These are phyloP conservation scores for Drosophila fuyamai DNA, from an alignment of 1,140 invertebrate species.

Conservation along the genomic window DNA sequence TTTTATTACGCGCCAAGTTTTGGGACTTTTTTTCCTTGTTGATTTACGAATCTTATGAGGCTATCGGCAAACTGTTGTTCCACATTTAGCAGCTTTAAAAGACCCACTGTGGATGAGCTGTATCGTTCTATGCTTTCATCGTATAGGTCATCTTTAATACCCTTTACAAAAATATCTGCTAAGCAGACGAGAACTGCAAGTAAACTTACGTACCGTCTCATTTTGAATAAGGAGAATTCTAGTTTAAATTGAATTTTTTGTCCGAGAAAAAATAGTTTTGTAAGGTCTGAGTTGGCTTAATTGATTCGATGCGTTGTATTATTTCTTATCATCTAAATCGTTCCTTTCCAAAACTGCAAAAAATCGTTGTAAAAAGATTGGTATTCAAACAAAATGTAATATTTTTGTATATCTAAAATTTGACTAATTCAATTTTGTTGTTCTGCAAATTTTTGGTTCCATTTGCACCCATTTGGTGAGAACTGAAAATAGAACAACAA, in stretches of 20 bases:
- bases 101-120: conserved; percentile 25
- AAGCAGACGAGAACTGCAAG: not conserved
- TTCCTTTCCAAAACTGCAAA: too few species aligned
- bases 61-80: conserved; percentile 10
- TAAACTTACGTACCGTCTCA: not conserved
- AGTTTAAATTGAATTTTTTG: too few species aligned
- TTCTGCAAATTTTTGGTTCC: too few species aligned
- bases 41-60: not conserved
- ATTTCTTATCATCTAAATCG: not conserved
- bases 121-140: conserved; percentile 3
- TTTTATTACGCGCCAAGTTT: not conserved
- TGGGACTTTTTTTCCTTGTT: not conserved
- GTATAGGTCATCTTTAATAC: not conserved
- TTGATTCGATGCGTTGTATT: not conserved
- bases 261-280: not conserved
- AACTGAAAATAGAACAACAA: conserved; percentile 17
- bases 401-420: too few species aligned
- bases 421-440: too few species aligned
- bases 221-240: not conserved
- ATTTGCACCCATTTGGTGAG: conserved; percentile 42
- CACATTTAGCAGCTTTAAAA: conserved; percentile 18
- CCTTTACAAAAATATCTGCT: not conserved
- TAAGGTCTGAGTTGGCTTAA: not conserved
- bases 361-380: too few species aligned
- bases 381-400: too few species aligned